phyloP scores from a whole-genome alignment of 2,888 invertebrate species.

The Cheilosia scutellata region DNA sequence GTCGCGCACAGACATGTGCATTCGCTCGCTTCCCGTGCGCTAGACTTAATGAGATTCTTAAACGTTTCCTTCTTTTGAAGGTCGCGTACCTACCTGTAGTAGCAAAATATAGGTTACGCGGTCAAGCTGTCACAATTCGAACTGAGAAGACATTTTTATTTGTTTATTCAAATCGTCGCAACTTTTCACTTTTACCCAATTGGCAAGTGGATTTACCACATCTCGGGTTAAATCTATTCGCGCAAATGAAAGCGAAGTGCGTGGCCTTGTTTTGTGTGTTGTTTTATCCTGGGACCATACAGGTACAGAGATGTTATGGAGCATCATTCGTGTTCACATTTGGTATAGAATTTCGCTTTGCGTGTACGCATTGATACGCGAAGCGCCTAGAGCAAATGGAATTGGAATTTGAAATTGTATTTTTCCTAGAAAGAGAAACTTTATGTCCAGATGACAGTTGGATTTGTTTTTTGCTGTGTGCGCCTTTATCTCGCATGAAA shows the following conservation, averaged over 20 bases:
- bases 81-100: constrained; percentile 1
- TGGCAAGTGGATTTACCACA: constrained; percentile 20
- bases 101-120: constrained; percentile 16
- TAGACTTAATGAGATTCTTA: constrained; percentile 1
- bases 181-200: constrained; percentile 65
- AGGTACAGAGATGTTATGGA: constrained; percentile 43
- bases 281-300: constrained; percentile 44
- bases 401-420: constrained; percentile 64
- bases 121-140: not conserved
- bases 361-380: constrained; percentile 53
- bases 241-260: constrained; percentile 72
- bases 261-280: constrained; percentile 64
- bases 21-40: too few species aligned
- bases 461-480: constrained; percentile 25
- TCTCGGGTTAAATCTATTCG: constrained; percentile 1
- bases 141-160: too few species aligned
- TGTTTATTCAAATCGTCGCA: not conserved
- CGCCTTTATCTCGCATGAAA: not conserved
- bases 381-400: constrained; percentile 22
- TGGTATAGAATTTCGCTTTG: constrained; percentile 55
- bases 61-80: constrained; percentile 1
- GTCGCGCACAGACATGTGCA: not conserved
- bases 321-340: constrained; percentile 41
- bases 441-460: constrained; percentile 52
- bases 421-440: constrained; percentile 74